Percentiles rank a stretch among this genome's conserved stretches.
phyloP scores from a whole-genome alignment of 2,888 invertebrate genomes.

The Arctia plantaginis region DNA sequence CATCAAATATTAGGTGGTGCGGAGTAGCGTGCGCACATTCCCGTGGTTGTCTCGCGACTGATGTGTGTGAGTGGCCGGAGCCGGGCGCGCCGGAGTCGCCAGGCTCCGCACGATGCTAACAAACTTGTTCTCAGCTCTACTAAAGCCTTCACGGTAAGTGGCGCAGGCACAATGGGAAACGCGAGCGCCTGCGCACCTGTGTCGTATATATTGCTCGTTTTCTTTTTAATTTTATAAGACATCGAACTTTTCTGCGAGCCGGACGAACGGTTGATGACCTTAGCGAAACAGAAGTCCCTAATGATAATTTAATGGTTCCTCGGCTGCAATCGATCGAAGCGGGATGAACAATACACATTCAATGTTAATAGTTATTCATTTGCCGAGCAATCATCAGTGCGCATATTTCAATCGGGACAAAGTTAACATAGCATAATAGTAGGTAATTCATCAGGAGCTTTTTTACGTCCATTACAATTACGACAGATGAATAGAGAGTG shows the following conservation, averaged over 20 bases:
- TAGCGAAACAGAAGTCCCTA: slow-evolving; percentile 46
- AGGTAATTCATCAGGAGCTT: slow-evolving; percentile 60
- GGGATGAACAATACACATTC: slow-evolving; percentile 53
- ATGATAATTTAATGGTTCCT: slow-evolving; percentile 57
- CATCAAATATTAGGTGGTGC: slow-evolving; percentile 36
- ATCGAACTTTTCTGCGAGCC: slow-evolving; percentile 75
- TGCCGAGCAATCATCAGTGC: slow-evolving; percentile 43
- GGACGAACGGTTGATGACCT: slow-evolving; percentile 76
- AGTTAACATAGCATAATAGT: slow-evolving; percentile 52
- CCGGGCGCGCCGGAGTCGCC: slow-evolving; percentile 17
- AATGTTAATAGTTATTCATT: slow-evolving; percentile 55
- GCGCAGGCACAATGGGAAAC: slow-evolving; percentile 74
- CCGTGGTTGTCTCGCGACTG: slow-evolving; percentile 65
- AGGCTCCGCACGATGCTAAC: slow-evolving; percentile 38
- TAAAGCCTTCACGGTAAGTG: slow-evolving; percentile 60
- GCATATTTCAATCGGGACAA: slow-evolving; percentile 39
- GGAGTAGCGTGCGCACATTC: slow-evolving; percentile 41
- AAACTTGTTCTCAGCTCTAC: slow-evolving; percentile 65
- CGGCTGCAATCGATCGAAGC: slow-evolving; percentile 38
- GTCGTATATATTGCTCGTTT: slow-evolving; percentile 65
- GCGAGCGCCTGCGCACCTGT: slow-evolving; percentile 82
- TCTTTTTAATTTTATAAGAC: slow-evolving; percentile 69
- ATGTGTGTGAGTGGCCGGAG: slow-evolving; percentile 28
- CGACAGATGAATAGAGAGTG: slow-evolving; percentile 66
- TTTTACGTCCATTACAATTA: slow-evolving; percentile 46